Percentiles rank a stretch among this genome's conserved stretches.
Conservation (phyloP, 2,113 vertebrate genomes). For the Chlorodrepanis virens region DNA sequence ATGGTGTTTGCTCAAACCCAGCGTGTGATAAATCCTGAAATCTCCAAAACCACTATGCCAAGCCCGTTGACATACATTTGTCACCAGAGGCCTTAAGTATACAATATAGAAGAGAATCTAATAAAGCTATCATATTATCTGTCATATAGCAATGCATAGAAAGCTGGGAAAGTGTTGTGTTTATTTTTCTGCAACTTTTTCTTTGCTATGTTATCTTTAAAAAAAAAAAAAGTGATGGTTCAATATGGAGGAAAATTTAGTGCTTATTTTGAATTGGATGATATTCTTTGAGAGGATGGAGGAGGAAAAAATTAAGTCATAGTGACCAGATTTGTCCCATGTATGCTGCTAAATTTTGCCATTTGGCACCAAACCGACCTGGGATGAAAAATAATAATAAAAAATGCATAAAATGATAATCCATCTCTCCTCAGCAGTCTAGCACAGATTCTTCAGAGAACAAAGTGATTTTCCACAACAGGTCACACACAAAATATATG, state of each 20-base stretch:
- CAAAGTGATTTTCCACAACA: neutral
- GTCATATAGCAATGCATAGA: neutral
- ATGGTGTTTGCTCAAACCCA: neutral
- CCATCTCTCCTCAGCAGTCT: neutral
- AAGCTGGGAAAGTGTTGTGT: neutral
- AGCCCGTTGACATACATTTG: neutral
- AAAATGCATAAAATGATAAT: neutral
- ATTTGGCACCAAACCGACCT: neutral
- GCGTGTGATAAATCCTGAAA: neutral
- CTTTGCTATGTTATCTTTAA: neutral
- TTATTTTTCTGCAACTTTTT: neutral
- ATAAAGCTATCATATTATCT: neutral
- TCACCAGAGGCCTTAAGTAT: neutral
- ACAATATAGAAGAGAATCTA: neutral
- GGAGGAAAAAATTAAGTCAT: neutral
- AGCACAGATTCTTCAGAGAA: neutral
- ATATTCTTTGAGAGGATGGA: neutral
- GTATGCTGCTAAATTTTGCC: neutral
- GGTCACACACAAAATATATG: neutral
- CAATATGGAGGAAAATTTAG: neutral
- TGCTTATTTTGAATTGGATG: neutral
- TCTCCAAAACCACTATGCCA: neutral
- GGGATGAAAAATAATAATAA: neutral
- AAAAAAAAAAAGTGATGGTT: neutral
- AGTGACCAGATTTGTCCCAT: neutral